phyloP scores from a whole-genome alignment of 2,113 vertebrate species.

The Chaenogobius annularis region DNA sequence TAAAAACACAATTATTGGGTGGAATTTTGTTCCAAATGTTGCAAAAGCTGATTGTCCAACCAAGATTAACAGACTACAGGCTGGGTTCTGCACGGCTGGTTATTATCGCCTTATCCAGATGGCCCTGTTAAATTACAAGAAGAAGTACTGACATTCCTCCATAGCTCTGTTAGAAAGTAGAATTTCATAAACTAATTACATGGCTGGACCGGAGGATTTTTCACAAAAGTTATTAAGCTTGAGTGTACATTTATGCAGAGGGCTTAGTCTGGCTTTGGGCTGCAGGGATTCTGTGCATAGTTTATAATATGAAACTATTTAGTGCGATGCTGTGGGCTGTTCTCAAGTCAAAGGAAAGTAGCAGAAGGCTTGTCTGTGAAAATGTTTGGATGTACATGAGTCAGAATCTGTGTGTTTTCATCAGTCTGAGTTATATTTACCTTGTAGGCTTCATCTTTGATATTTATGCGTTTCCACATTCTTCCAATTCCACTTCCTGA shows the following conservation, averaged over 20 bases:
- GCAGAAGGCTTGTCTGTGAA: slow-evolving; percentile 18
- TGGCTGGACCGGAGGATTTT: slow-evolving; percentile 31
- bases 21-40: slow-evolving; percentile 2
- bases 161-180: slow-evolving; percentile 39
- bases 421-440: slow-evolving; percentile 41
- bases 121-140: slow-evolving; percentile 48
- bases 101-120: slow-evolving; percentile 52
- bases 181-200: slow-evolving; percentile 39
- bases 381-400: slow-evolving; percentile 19
- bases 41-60: slow-evolving; percentile 3
- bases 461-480: slow-evolving; percentile 62
- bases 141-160: slow-evolving; percentile 31
- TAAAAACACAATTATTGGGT: slow-evolving; percentile 2
- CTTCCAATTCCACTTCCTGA: slow-evolving; percentile 54
- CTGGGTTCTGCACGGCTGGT: slow-evolving; percentile 17
- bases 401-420: slow-evolving; percentile 34
- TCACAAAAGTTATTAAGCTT: slow-evolving; percentile 28
- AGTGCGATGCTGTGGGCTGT: slow-evolving; percentile 15
- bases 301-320: slow-evolving; percentile 19
- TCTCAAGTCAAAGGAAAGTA: slow-evolving; percentile 30
- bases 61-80: slow-evolving; percentile 36
- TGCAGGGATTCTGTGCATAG: slow-evolving; percentile 25
- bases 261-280: slow-evolving; percentile 15
- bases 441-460: slow-evolving; percentile 39
- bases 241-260: slow-evolving; percentile 20